phyloP scores from a whole-genome alignment of 1,140 invertebrate genomes.

The Aphaenogaster ashmeadi region DNA sequence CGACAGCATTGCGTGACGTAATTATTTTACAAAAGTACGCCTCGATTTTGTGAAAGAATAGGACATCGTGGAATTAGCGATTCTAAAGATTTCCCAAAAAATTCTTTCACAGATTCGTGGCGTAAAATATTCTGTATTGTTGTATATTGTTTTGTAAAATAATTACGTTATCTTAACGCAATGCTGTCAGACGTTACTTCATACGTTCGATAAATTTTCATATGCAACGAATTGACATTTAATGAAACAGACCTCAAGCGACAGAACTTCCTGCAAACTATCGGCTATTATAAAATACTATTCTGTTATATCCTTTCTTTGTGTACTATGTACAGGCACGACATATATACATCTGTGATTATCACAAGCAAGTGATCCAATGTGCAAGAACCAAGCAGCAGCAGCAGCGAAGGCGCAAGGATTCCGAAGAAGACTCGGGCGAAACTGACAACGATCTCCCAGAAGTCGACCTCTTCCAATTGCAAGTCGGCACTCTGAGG shows the following conservation, averaged over 20 bases:
- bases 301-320: background rate
- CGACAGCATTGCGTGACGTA: too few species aligned
- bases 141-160: too few species aligned
- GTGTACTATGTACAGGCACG: conserved; percentile 89
- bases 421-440: conserved; percentile 97
- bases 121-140: too few species aligned
- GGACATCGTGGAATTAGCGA: too few species aligned
- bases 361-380: conserved; percentile 98
- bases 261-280: background rate
- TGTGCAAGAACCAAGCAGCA: conserved; percentile 94
- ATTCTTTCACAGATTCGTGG: too few species aligned
- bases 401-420: conserved; percentile 92
- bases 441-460: conserved; percentile 95
- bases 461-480: conserved; percentile 96
- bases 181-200: too few species aligned
- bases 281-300: background rate
- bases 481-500: conserved; percentile 97
- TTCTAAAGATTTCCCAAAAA: too few species aligned
- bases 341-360: conserved; percentile 99
- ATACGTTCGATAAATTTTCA: background rate
- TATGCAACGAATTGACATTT: background rate
- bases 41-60: too few species aligned
- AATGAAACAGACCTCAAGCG: too few species aligned
- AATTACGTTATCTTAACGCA: too few species aligned
- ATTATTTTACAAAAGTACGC: too few species aligned